A percentile compares a stretch with the other conserved stretches of the same genome.
Evolutionary conservation across 2,888 invertebrate species (phyloP).

Genomic region (Melitaea athalia): DNA sequence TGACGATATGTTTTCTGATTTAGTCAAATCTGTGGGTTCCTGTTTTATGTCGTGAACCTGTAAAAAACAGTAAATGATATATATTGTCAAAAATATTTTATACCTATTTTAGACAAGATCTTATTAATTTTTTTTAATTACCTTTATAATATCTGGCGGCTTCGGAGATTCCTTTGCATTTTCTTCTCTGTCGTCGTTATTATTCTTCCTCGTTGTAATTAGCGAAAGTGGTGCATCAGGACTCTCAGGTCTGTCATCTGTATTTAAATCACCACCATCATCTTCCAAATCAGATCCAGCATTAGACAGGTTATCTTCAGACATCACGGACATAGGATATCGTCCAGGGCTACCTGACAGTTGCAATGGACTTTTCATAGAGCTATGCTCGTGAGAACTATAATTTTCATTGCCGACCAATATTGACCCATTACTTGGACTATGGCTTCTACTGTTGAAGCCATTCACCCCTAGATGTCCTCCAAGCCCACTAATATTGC

Average conservation of each 20-base stretch:
- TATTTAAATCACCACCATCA: conserved; percentile 81
- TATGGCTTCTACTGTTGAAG: conserved; percentile 84
- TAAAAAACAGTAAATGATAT: conserved; percentile 28
- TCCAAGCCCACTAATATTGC: conserved; percentile 83
- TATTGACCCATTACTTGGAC: conserved; percentile 84
- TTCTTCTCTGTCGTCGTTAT: conserved; percentile 72
- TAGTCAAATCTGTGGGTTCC: conserved; percentile 77
- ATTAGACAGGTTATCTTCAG: conserved; percentile 85
- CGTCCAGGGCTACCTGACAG: conserved; percentile 79
- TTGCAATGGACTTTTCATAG: conserved; percentile 85
- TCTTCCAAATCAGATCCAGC: conserved; percentile 86
- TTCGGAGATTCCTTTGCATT: conserved; percentile 78
- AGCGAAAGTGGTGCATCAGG: conserved; percentile 87
- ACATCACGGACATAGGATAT: conserved; percentile 85
- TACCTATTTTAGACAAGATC: background rate
- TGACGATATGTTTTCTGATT: conserved; percentile 65
- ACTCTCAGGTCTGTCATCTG: conserved; percentile 83
- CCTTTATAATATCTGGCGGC: conserved; percentile 79
- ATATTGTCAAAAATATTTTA: background rate
- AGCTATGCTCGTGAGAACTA: conserved; percentile 79
- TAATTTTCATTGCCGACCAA: conserved; percentile 83
- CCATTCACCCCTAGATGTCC: conserved; percentile 85
- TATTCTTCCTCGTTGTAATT: conserved; percentile 83
- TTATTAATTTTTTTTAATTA: conserved; percentile 44
- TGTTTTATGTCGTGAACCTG: conserved; percentile 81